A percentile compares a stretch with the other conserved stretches of the same genome.
phyloP scores from a whole-genome alignment of 2,113 vertebrate species.

The Callospermophilus lateralis region DNA sequence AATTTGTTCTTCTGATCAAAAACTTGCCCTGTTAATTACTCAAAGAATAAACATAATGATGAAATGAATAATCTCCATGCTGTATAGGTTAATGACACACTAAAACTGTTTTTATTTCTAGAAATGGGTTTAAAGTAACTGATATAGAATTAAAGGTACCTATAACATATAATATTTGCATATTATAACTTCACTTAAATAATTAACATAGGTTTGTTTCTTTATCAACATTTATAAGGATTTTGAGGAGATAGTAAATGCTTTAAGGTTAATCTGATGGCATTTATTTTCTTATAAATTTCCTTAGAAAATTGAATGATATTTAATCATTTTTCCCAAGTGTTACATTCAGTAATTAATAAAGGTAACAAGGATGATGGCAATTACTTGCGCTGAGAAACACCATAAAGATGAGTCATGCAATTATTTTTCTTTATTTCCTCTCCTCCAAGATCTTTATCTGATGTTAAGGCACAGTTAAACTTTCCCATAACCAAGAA shows the following conservation, averaged over 20 bases:
- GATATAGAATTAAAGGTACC: background rate
- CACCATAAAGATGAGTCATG: background rate
- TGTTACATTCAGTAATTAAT: background rate
- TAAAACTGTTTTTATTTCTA: background rate
- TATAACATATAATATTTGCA: background rate
- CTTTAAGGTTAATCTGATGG: background rate
- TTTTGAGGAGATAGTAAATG: background rate
- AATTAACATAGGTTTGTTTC: background rate
- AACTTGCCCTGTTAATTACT: background rate
- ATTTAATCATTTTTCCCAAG: background rate
- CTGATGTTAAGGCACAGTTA: background rate
- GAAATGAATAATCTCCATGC: background rate
- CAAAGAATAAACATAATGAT: background rate
- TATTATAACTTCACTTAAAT: background rate
- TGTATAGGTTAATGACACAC: background rate
- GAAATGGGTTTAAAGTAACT: background rate
- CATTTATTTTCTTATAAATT: background rate
- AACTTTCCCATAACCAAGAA: background rate
- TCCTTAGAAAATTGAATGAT: background rate
- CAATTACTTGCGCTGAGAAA: background rate
- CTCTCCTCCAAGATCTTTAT: background rate
- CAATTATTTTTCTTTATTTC: background rate
- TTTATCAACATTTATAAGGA: background rate
- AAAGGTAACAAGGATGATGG: background rate
- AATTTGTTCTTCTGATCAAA: background rate